Conservation (phyloP, 2,888 invertebrate species). For the Parelbella ahira region DNA sequence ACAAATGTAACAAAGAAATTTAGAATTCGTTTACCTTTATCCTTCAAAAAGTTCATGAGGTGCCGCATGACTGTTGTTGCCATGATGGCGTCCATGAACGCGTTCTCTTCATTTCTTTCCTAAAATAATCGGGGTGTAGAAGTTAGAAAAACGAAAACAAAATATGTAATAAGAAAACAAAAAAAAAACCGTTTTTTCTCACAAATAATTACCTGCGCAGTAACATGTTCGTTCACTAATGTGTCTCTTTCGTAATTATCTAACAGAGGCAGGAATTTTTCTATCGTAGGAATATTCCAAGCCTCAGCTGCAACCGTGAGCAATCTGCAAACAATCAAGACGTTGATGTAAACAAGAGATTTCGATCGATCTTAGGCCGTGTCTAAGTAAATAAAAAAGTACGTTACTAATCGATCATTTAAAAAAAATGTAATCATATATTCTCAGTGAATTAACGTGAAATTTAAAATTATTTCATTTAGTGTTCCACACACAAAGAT, state of each 20-base stretch:
- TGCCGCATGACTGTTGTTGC: constrained; percentile 87
- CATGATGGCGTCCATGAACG: constrained; percentile 88
- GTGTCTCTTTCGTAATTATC: constrained; percentile 93
- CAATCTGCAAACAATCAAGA: constrained; percentile 75
- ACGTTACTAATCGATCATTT: too few species aligned
- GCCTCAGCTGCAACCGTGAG: constrained; percentile 82
- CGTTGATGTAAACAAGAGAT: constrained; percentile 1
- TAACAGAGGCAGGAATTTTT: constrained; percentile 85
- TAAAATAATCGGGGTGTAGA: constrained; percentile 39
- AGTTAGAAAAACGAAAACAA: neutral
- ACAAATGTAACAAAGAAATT: too few species aligned
- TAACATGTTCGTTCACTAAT: constrained; percentile 87
- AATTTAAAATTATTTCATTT: too few species aligned
- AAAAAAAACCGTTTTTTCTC: too few species aligned
- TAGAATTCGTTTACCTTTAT: constrained; percentile 80
- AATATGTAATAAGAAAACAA: too few species aligned
- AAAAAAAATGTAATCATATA: too few species aligned
- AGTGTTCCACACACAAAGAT: too few species aligned
- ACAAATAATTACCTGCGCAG: constrained; percentile 77
- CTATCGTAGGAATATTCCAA: constrained; percentile 86
- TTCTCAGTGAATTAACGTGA: too few species aligned
- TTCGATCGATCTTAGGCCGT: too few species aligned
- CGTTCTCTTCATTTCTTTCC: constrained; percentile 88
- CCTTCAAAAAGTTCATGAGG: constrained; percentile 84
- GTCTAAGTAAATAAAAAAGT: too few species aligned